Percentiles rank a stretch among this genome's conserved stretches.
Evolutionary conservation across 2,797 vertebrate genomes (phyloP).

Genomic region (Syndactyla subalaris): DNA sequence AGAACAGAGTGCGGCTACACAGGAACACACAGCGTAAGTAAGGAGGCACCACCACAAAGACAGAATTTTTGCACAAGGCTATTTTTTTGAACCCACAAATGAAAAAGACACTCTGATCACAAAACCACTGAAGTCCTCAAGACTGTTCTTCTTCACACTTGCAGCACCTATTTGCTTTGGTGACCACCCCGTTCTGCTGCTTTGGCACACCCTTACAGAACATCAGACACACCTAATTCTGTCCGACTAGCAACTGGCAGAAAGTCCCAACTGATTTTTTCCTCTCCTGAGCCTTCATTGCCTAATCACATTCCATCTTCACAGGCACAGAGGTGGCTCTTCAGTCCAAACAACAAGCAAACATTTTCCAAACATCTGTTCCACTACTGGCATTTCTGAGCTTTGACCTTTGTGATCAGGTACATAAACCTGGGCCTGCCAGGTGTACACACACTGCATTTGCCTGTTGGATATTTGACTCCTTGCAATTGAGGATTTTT

Average conservation of each 20-base stretch:
- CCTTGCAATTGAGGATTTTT: neutral
- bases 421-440: neutral
- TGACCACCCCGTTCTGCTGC: neutral
- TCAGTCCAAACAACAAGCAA: neutral
- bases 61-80: neutral
- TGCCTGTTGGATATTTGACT: constrained; percentile 47
- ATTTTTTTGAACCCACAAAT: neutral
- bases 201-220: neutral
- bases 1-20: neutral
- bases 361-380: neutral
- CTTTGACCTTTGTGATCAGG: neutral
- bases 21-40: neutral
- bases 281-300: neutral
- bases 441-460: neutral
- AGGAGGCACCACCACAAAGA: neutral
- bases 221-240: neutral
- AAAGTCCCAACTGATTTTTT: neutral
- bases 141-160: neutral
- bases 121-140: neutral
- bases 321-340: neutral
- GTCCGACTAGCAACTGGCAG: rapidly evolving
- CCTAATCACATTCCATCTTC: neutral
- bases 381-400: neutral
- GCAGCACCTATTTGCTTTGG: neutral
- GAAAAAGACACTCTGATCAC: neutral